phyloP scores from a whole-genome alignment of 2,888 invertebrate species.

The Drosophila bunnanda region DNA sequence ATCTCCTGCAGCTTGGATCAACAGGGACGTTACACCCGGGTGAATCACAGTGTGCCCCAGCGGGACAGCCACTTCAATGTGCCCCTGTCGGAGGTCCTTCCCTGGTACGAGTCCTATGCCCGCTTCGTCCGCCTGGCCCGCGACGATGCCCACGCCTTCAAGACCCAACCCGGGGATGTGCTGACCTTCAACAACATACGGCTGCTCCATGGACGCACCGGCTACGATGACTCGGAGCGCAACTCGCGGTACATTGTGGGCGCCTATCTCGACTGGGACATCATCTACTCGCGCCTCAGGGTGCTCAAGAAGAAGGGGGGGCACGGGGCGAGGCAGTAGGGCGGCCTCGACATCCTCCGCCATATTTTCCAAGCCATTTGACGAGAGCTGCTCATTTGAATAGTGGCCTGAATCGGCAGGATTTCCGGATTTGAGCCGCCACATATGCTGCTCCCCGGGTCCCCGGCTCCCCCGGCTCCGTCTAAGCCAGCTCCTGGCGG shows the following conservation, averaged over 20 bases:
- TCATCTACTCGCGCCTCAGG: slow-evolving; percentile 88
- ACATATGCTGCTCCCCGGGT: too few species aligned
- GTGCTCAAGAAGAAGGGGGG: slow-evolving; percentile 81
- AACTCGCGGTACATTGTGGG: slow-evolving; percentile 89
- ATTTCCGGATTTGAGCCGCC: slow-evolving; percentile 13
- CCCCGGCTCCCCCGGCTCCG: slow-evolving; percentile 1
- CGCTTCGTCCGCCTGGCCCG: slow-evolving; percentile 88
- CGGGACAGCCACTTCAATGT: slow-evolving; percentile 89
- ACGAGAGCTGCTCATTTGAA: slow-evolving; percentile 60
- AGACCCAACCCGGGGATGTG: slow-evolving; percentile 88
- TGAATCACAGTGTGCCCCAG: slow-evolving; percentile 91
- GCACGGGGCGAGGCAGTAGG: slow-evolving; percentile 23
- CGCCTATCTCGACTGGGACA: slow-evolving; percentile 92
- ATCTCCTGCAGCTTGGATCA: slow-evolving; percentile 76
- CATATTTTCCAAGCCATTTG: slow-evolving; percentile 77
- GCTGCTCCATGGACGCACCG: slow-evolving; percentile 89
- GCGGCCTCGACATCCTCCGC: not conserved
- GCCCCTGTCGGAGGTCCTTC: slow-evolving; percentile 86
- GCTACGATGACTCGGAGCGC: slow-evolving; percentile 86
- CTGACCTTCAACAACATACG: slow-evolving; percentile 91
- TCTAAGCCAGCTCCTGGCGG: slow-evolving; percentile 29
- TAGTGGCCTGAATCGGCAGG: slow-evolving; percentile 38
- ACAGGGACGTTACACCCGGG: slow-evolving; percentile 86
- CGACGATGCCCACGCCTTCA: slow-evolving; percentile 87
- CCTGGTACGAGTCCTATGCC: slow-evolving; percentile 89